Base-by-base conservation (phyloP, 2,113 vertebrate genomes). In the Osmerus mordax region DNA sequence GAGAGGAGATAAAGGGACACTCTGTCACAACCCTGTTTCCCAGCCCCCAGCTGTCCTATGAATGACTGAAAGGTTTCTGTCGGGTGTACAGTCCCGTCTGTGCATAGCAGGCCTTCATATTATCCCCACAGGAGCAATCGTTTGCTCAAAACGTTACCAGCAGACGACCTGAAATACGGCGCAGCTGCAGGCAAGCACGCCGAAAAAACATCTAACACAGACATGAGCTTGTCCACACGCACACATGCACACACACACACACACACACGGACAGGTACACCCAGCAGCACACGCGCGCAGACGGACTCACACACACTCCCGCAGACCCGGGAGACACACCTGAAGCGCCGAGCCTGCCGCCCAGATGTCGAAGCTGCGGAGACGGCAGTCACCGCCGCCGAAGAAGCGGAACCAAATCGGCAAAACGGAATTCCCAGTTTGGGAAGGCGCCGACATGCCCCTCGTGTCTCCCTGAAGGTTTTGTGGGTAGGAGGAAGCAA, bases 401-500 rank as follows among this genome's bases (percentile, higher is more conserved):
- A 53, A 65, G 21, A 54, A 51, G 54, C 55, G 19, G 80, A 83
- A 73, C 70, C 71, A 74, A 81, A 84, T 84, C 81, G 78, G 78
- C 59, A 67, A 83, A 51, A 51, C 25, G 65, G 77, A 79, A 23
- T 23, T 77, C 79, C 9, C 62, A 28, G 72, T 85, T 75, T 75
- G 81, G 52, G 25, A 6, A 6, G 76, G 56, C 65, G 81, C 75
- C 85, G 86, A 77, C 78, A 32, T 75, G 77, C 77, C 74, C 78
- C 78, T 67, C 68, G 67, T 79, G 78, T 80, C 77, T 87, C 79
- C 66, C 70, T 82, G 79, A 81, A 86, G 88, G 74, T 77, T 78
- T 83, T 79, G 81, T 83, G 73, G 82, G 84, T 28, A 81, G 86
- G 71, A 65, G 74, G 74, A 79, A 84, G 75, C 77, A 87, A 84